Base-by-base conservation (phyloP, 2,113 vertebrate species). In the Larimichthys crocea region DNA sequence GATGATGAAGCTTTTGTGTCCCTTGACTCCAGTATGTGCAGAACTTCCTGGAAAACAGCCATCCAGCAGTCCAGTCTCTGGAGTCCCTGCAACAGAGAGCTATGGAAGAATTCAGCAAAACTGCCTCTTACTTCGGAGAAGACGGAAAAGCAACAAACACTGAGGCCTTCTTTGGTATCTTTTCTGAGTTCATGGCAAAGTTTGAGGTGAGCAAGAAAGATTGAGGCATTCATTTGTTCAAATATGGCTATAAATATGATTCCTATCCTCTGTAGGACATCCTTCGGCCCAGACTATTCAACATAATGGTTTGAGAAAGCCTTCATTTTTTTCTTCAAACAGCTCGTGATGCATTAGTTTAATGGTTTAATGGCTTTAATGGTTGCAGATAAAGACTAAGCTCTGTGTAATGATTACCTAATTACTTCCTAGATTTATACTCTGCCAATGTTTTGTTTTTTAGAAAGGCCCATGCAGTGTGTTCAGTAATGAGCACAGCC, bases 151-250 rank as follows among this genome's bases (percentile, higher is more conserved):
- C 94, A 87, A 96, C 97, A 20, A 97, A 96, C 53, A 97, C 96
- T 0, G 98, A 99, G 92, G 95, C 96, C 44, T 99, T 99, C 94
- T 99, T 99, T 20, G 97, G 97, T 74, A 99, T 99, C 80, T 99
- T 99, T 74, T 91, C 96, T 0, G 97, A 99, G 56, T 99, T 99
- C 88, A 97, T 97, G 75, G 94, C 90, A 93, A 99, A 99, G 88
- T 99, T 99, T 84, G 97, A 99, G 96, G 98, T 98, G 87, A 96
- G 95, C 1, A 48, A 40, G 20, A 67, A 61, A 59, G 14, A 76
- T 74, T 78, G 29, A 63, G 14, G 44, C 40, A 48, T 63, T 50
- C 4, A 48, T 56, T 53, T 19, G 59, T 48, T 74, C 2, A 29
- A 82, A 57, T 24, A 60, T 40, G 35, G 24, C 8, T 9, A 40